phyloP scores from a whole-genome alignment of 2,113 vertebrate genomes.

The Tiliqua scincoides region DNA sequence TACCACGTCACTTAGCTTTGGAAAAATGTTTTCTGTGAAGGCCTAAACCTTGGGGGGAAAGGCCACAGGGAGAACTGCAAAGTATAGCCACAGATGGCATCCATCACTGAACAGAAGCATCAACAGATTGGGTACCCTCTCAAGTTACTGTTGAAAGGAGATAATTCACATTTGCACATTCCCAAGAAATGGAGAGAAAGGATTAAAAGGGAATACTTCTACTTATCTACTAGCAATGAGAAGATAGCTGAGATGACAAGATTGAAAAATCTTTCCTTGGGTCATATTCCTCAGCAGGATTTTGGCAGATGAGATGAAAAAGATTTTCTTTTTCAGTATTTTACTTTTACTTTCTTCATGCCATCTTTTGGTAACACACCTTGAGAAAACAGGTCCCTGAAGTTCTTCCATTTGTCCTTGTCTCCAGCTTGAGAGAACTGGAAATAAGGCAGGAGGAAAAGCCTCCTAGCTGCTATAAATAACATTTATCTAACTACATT shows the following conservation, averaged over 20 bases:
- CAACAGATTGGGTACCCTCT: neutral
- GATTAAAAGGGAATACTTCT: neutral
- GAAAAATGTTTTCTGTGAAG: conserved; percentile 48
- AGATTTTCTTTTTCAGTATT: conserved; percentile 18
- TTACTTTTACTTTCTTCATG: neutral
- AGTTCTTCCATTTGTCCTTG: neutral
- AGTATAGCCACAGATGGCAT: neutral
- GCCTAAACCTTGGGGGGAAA: conserved; percentile 22
- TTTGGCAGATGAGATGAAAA: conserved; percentile 24
- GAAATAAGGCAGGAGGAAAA: neutral
- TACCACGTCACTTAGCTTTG: conserved; percentile 26
- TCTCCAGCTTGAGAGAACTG: neutral
- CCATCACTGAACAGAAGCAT: neutral
- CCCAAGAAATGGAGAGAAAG: neutral
- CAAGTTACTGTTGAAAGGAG: conserved; percentile 3
- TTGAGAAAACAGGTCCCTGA: neutral
- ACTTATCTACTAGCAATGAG: conserved; percentile 10
- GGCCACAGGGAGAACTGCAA: conserved; percentile 26
- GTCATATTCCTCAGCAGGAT: neutral
- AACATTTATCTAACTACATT: neutral
- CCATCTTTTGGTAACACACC: neutral
- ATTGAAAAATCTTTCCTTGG: conserved; percentile 15
- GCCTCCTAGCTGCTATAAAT: neutral
- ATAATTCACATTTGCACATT: conserved; percentile 9
- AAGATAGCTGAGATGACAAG: conserved; percentile 18